Conservation (phyloP, 2,797 vertebrate species). For the Sebastes steindachneri region DNA sequence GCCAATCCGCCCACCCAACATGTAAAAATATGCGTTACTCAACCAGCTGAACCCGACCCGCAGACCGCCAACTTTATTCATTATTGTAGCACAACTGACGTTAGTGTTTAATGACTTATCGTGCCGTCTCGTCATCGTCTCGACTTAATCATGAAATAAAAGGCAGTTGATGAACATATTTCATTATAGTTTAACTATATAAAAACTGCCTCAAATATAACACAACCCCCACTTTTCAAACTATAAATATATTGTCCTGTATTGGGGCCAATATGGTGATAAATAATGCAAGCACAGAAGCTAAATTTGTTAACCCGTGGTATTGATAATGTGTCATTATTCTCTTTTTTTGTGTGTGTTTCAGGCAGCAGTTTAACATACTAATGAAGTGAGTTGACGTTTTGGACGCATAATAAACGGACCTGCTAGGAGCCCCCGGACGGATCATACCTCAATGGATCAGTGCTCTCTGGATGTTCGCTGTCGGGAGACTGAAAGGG, state of each 20-base stretch:
- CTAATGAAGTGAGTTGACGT: background rate
- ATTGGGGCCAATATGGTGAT: background rate
- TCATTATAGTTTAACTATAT: too few species aligned
- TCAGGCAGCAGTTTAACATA: slow-evolving; percentile 54
- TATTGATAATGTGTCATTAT: background rate
- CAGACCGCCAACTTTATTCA: too few species aligned
- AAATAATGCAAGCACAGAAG: background rate
- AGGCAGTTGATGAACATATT: too few species aligned
- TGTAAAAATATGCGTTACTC: too few species aligned
- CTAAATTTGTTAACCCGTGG: accelerated
- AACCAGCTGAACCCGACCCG: too few species aligned
- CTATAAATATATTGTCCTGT: background rate
- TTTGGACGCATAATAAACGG: background rate
- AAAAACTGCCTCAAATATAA: background rate
- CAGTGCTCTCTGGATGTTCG: background rate
- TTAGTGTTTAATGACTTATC: too few species aligned
- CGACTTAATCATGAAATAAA: too few species aligned
- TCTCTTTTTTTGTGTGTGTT: slow-evolving; percentile 1
- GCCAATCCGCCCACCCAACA: too few species aligned
- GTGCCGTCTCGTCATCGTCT: too few species aligned
- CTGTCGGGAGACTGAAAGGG: background rate
- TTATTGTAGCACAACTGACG: too few species aligned
- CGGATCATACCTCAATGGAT: slow-evolving; percentile 29
- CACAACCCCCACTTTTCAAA: background rate
- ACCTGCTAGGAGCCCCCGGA: background rate